A percentile compares a stretch with the other conserved stretches of the same genome.
Conservation (phyloP, 1,140 invertebrate species). For the Goniozus legneri region DNA sequence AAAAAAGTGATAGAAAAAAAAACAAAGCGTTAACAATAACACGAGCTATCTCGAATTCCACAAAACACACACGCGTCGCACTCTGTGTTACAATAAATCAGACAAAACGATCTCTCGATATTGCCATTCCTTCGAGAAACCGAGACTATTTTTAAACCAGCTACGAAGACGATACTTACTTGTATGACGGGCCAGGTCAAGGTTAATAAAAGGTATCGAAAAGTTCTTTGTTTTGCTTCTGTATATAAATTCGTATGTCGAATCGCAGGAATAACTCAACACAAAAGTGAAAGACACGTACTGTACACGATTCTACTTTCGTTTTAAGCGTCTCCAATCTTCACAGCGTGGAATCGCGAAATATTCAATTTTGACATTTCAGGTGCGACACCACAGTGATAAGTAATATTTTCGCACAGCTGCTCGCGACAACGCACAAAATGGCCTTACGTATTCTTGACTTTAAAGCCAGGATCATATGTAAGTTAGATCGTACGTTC, state of each 20-base stretch:
- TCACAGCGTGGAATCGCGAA: conserved; percentile 10
- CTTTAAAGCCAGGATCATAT: neutral
- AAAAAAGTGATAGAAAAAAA: neutral
- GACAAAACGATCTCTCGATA: conserved; percentile 3
- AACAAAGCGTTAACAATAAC: neutral
- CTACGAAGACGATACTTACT: conserved; percentile 30
- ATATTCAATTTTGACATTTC: conserved; percentile 40
- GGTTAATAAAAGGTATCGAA: conserved; percentile 45
- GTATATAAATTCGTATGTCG: conserved; percentile 9
- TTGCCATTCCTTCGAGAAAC: conserved; percentile 15
- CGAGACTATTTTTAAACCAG: conserved; percentile 42
- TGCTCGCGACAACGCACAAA: conserved; percentile 49
- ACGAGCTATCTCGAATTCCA: neutral
- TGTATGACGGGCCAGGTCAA: conserved; percentile 40
- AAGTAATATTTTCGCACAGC: conserved; percentile 44
- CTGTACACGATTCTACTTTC: conserved; percentile 4
- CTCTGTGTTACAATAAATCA: conserved; percentile 17
- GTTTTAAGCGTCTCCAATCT: neutral
- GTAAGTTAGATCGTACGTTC: no score
- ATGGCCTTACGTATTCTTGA: conserved; percentile 33
- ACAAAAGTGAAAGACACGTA: neutral
- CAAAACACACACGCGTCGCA: conserved; percentile 14
- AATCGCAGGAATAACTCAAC: neutral
- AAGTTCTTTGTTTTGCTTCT: conserved; percentile 40
- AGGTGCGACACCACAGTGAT: conserved; percentile 27